A percentile compares a stretch with the other conserved stretches of the same genome.
Conservation (phyloP, 2,888 invertebrate species). For the Ptychoptera contaminata region DNA sequence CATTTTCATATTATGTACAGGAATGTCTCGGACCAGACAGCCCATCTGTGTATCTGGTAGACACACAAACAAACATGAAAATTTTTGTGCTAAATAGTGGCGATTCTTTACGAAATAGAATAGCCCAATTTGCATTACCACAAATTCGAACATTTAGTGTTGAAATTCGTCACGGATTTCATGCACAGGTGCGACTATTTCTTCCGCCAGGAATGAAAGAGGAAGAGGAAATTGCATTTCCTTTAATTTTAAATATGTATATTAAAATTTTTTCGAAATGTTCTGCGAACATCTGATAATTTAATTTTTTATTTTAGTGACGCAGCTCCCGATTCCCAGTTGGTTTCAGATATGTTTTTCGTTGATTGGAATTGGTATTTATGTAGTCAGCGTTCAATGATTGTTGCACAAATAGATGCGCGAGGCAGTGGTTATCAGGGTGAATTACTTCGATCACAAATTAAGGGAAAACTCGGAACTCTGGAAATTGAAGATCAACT, state of each 20-base stretch:
- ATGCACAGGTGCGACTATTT: constrained; percentile 59
- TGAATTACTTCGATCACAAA: constrained; percentile 51
- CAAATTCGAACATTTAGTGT: constrained; percentile 55
- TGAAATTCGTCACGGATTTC: constrained; percentile 46
- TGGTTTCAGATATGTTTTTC: constrained; percentile 66
- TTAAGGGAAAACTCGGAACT: constrained; percentile 56
- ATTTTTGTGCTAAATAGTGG: constrained; percentile 54
- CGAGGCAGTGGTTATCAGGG: constrained; percentile 76
- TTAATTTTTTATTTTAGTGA: constrained; percentile 35
- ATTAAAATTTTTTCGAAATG: constrained; percentile 22
- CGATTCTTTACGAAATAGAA: constrained; percentile 40
- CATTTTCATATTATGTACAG: constrained; percentile 44
- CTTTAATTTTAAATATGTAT: constrained; percentile 72
- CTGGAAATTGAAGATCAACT: constrained; percentile 68
- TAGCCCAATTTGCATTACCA: constrained; percentile 55
- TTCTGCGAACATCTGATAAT: neutral
- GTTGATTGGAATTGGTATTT: constrained; percentile 77
- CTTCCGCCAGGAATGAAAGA: constrained; percentile 73
- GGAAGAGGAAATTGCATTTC: constrained; percentile 66
- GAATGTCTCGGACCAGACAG: constrained; percentile 70
- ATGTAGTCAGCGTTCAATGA: constrained; percentile 63
- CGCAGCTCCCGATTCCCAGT: constrained; percentile 67
- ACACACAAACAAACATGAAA: constrained; percentile 40
- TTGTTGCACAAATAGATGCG: constrained; percentile 80
- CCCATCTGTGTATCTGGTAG: constrained; percentile 48